These are phyloP conservation scores for Eulemur mongoz DNA, from an alignment of 2,797 vertebrate genomes.

Conservation along the genomic window DNA sequence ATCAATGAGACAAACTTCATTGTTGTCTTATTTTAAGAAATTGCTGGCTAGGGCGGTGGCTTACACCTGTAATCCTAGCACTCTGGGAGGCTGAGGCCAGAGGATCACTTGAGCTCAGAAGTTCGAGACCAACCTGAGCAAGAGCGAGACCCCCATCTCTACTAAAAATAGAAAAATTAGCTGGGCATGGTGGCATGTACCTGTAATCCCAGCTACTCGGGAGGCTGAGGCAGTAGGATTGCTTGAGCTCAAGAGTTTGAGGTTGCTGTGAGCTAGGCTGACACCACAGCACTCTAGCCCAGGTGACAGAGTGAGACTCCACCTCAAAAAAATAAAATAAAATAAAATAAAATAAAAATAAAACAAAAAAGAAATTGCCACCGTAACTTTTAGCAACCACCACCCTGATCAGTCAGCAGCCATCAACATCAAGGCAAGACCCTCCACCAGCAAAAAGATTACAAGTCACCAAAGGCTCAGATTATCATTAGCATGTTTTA, in stretches of 20 bases:
- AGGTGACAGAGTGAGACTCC: not conserved
- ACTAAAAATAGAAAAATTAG: no score
- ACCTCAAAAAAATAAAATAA: not conserved
- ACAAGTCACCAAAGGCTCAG: not conserved
- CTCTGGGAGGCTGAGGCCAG: not conserved
- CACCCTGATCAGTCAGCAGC: not conserved
- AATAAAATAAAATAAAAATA: no score
- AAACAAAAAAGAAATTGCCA: not conserved
- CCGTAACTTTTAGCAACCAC: not conserved
- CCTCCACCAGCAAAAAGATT: not conserved
- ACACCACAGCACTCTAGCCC: no score
- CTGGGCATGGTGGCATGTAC: not conserved
- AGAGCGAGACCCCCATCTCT: no score
- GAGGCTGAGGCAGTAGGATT: no score
- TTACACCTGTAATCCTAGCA: not conserved
- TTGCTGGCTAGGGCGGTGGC: not conserved
- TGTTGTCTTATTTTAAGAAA: not conserved
- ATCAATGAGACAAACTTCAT: not conserved
- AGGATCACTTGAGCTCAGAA: no score
- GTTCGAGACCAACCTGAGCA: no score
- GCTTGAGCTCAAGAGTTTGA: no score
- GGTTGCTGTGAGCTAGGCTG: no score
- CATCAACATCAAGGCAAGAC: not conserved
- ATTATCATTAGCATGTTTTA: not conserved
- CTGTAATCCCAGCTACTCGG: no score